Base-by-base conservation (phyloP, 1,140 invertebrate genomes). In the Riptortus pedestris region DNA sequence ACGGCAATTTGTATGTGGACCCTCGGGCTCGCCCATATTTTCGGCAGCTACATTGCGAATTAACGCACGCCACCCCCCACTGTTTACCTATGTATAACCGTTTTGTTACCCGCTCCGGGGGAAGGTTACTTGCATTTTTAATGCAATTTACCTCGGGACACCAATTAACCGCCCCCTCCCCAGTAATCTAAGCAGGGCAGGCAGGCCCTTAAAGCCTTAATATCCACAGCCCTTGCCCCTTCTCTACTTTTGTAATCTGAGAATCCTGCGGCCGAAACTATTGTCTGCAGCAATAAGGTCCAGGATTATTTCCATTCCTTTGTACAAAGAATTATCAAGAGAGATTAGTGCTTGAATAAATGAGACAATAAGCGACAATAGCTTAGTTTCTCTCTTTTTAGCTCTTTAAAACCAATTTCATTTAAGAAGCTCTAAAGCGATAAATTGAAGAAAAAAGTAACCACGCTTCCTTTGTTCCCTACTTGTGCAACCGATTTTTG, bases 41-140 rank as follows among this genome's bases (percentile, higher is more conserved):
- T 55, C 18, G 51, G 48, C 18, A 24, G 51, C 24, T 14, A 38
- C 51, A 55, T 55, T 55, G 51, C 51, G 51, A 55, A 55, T 55
- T 55, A 55, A 55, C 51, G 12, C 24, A 14, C 22, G 18, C 11
- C 11, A 2, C 51, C 51, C 51, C 24, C 51, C 51, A 22, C 24
- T 55, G 51, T 55, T 55, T 55, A 55, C 51, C 51, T 55, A 55
- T 55, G 51, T 55, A 55, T 55, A 55, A 55, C 24, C 22, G 22
- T 55, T 55, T 55, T 55, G 51, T 55, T 16, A 1, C 20, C 20
- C 24, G 20, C 51, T 12, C 24, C 51, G 14, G 2, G 18, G 22
- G 12, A 18, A 26, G 24, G 24, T 55, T 16, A 18, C 51, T 55
- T 55, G 24, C 18, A 55, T 55, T 55, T 55, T 55, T 55, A 55